A percentile compares a stretch with the other conserved stretches of the same genome.
These are phyloP conservation scores for Myiotriccus ornatus DNA, from an alignment of 2,797 vertebrate genomes.

Conservation along the genomic window DNA sequence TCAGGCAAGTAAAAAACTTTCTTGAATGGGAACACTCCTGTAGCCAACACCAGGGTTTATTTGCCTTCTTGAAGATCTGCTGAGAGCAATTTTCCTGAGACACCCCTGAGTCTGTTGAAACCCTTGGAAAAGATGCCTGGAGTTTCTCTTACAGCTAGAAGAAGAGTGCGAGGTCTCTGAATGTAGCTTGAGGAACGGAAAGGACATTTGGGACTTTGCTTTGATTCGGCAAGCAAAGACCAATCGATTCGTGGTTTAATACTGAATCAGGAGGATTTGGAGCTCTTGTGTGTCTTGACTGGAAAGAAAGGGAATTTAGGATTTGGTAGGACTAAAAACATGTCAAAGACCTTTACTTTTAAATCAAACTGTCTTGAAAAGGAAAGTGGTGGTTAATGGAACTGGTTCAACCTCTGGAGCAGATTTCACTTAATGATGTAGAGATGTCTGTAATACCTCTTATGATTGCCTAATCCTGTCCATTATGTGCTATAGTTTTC, in stretches of 20 bases:
- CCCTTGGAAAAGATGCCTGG: not conserved
- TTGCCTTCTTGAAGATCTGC: not conserved
- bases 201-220: not conserved
- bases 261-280: not conserved
- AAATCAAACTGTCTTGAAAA: not conserved
- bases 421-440: not conserved
- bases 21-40: rapidly evolving
- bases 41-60: not conserved
- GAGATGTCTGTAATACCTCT: not conserved
- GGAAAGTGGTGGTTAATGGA: not conserved
- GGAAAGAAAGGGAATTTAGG: not conserved
- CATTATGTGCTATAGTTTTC: not conserved
- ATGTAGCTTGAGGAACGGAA: not conserved
- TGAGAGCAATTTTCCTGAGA: not conserved
- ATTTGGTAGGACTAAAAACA: not conserved
- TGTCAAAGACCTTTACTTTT: not conserved
- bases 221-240: not conserved
- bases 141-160: not conserved
- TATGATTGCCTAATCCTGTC: not conserved
- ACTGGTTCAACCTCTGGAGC: not conserved
- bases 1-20: not conserved
- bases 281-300: not conserved
- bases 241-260: not conserved
- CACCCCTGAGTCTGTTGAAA: not conserved
- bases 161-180: not conserved